Percentiles rank a stretch among this genome's conserved stretches.
These are phyloP conservation scores for Pyrochroa serraticornis DNA, from an alignment of 2,888 invertebrate species.

Conservation along the genomic window DNA sequence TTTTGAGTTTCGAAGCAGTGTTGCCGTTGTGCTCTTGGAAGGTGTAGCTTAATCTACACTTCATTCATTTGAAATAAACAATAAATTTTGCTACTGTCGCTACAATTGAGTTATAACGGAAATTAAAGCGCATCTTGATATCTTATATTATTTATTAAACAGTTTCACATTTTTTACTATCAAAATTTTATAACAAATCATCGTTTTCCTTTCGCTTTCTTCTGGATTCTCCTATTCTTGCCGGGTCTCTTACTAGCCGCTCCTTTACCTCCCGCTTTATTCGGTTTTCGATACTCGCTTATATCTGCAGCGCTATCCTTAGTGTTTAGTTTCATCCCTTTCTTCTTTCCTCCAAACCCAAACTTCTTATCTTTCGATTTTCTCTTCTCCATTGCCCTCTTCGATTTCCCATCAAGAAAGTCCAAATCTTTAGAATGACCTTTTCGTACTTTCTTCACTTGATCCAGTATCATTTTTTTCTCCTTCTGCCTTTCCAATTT, in stretches of 20 bases:
- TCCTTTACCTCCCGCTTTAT: slow-evolving; percentile 43
- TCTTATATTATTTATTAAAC: no score
- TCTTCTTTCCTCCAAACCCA: slow-evolving; percentile 96
- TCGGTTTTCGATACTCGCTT: slow-evolving; percentile 60
- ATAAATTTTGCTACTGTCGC: no score
- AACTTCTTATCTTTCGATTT: slow-evolving; percentile 82
- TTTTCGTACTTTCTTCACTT: slow-evolving; percentile 91
- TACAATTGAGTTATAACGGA: no score
- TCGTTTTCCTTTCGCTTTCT: slow-evolving; percentile 51
- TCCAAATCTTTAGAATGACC: slow-evolving; percentile 77
- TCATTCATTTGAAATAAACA: no score
- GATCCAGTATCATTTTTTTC: slow-evolving; percentile 89
- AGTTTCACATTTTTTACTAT: no score
- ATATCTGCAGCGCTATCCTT: slow-evolving; percentile 76
- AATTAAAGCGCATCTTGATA: no score
- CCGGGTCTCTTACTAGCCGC: slow-evolving; percentile 52
- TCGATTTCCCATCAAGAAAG: slow-evolving; percentile 72
- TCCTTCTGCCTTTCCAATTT: slow-evolving; percentile 86
- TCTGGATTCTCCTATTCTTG: slow-evolving; percentile 58
- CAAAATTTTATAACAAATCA: no score
- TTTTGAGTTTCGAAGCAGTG: no score
- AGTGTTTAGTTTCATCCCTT: slow-evolving; percentile 86
- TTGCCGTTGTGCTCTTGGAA: no score
- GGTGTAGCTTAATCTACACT: no score
- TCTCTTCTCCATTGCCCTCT: slow-evolving; percentile 60